A percentile compares a stretch with the other conserved stretches of the same genome.
Evolutionary conservation across 2,888 invertebrate species (phyloP).

Genomic region (Eupithecia inturbata): DNA sequence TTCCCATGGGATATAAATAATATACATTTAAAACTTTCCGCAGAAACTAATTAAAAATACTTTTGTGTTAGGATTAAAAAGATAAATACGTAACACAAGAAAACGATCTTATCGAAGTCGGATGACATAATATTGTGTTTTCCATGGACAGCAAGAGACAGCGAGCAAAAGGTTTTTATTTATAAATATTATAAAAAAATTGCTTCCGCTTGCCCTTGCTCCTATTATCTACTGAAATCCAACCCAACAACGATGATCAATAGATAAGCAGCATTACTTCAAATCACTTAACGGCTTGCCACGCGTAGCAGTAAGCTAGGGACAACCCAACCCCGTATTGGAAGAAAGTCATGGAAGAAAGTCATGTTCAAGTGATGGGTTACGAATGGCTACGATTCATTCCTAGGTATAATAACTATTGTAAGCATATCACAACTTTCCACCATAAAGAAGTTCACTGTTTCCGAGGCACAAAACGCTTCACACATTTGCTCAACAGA

Average conservation of each 20-base stretch:
- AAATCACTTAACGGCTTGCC: background rate
- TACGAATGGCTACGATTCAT: background rate
- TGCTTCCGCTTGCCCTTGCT: no score
- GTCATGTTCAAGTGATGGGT: background rate
- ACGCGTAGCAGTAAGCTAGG: background rate
- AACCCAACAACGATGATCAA: background rate
- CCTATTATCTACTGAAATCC: no score
- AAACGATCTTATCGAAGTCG: no score
- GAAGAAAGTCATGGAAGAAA: constrained; percentile 1
- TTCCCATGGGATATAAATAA: no score
- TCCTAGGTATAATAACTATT: constrained; percentile 1
- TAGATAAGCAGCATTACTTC: background rate
- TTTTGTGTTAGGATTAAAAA: no score
- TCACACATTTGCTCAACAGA: constrained; percentile 26
- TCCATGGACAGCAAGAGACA: no score
- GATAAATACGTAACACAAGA: no score
- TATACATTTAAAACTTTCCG: no score
- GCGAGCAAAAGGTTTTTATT: no score
- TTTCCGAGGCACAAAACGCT: constrained; percentile 26
- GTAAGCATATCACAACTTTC: constrained; percentile 14
- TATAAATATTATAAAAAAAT: no score
- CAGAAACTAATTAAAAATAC: no score
- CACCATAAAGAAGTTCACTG: constrained; percentile 16
- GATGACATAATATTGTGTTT: no score
- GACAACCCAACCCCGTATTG: background rate